These are phyloP conservation scores for Esox niger DNA, from an alignment of 2,113 vertebrate genomes.

Conservation along the genomic window DNA sequence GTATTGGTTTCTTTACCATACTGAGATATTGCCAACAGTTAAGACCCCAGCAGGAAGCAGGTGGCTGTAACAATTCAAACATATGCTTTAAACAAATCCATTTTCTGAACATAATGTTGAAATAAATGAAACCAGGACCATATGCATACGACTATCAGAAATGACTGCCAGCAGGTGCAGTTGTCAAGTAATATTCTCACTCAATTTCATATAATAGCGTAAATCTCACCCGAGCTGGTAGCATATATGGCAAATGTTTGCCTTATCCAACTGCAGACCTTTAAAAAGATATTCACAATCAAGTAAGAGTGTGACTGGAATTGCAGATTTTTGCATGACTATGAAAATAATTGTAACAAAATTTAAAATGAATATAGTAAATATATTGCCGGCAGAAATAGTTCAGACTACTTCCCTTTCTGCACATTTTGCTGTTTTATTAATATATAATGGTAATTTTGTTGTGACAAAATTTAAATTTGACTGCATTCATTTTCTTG, in stretches of 20 bases:
- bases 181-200: slow-evolving; percentile 12
- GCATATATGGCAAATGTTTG: background rate
- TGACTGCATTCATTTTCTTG: too few species aligned
- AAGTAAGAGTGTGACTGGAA: too few species aligned
- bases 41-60: slow-evolving; percentile 11
- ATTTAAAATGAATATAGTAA: too few species aligned
- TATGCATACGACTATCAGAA: slow-evolving; percentile 13
- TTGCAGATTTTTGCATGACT: too few species aligned
- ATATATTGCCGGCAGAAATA: too few species aligned
- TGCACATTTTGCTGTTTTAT: too few species aligned
- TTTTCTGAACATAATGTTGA: slow-evolving; percentile 9
- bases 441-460: too few species aligned
- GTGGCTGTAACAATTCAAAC: slow-evolving; percentile 22
- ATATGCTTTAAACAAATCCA: slow-evolving; percentile 30
- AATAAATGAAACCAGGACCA: slow-evolving; percentile 6
- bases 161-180: slow-evolving; percentile 23
- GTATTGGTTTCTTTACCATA: slow-evolving; percentile 6
- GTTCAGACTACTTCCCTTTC: too few species aligned
- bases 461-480: too few species aligned
- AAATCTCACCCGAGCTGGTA: background rate
- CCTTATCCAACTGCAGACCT: too few species aligned
- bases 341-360: too few species aligned
- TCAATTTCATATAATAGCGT: slow-evolving; percentile 23
- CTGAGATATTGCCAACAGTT: background rate
- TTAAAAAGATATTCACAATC: too few species aligned